Base-by-base conservation (phyloP, 2,797 vertebrate species). In the Enteromius treurensis region DNA sequence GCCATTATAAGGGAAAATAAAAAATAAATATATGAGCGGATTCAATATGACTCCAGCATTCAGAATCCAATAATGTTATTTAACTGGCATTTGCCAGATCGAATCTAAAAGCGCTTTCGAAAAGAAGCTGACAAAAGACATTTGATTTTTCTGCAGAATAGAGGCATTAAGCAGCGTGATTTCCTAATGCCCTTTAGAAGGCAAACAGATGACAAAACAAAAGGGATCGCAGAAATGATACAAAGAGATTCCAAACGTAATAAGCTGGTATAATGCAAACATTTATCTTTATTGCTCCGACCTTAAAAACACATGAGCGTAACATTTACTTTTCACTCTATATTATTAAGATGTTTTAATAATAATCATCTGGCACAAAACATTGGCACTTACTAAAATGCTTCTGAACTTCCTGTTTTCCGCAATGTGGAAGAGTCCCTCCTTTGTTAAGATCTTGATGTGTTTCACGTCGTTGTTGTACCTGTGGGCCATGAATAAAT, bases 391-490 rank as follows among this genome's bases (percentile, higher is more conserved):
- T 94, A 99, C 98, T 93, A 97, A 94, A 95, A 99, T 95, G 95
- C 95, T 98, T 93, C 93, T 96, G 95, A 99, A 99, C 95, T 96
- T 97, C 93, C 96, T 97, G 93, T 99, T 99, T 95, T 99, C 98
- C 42, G 98, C 96, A 89, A 99, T 99, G 95, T 97, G 94, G 93
- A 98, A 99, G 94, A 93, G 95, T 89, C 96, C 95, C 86, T 98
- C 97, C 93, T 94, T 97, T 91, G 97, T 96, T 95, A 99, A 94
- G 95, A 99, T 98, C 96, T 97, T 99, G 95, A 99, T 99, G 95
- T 99, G 98, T 91, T 99, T 99, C 95, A 99, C 97, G 93, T 99
- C 98, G 2, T 97, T 98, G 96, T 97, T 98, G 94, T 97, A 98
- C 97, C 98, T 99, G 96, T 92, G 90, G 96, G 95, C 93, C 94